These are phyloP conservation scores for Nesidiocoris tenuis DNA, from an alignment of 2,888 invertebrate species.

Conservation along the genomic window DNA sequence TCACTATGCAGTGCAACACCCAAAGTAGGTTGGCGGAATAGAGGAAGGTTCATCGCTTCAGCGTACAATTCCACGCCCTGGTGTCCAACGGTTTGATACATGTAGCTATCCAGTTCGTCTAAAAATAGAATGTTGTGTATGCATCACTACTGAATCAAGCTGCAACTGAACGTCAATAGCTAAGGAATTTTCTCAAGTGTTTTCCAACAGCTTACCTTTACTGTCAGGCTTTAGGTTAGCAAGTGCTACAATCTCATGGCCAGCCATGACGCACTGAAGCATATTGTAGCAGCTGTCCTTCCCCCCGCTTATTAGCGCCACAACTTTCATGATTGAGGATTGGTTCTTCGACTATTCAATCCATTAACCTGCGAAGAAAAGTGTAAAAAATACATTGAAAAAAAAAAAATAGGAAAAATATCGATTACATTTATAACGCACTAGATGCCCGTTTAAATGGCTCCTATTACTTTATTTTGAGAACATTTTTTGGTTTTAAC, in stretches of 20 bases:
- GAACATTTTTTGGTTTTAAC: too few species aligned
- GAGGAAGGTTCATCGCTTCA: constrained; percentile 88
- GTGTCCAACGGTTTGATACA: constrained; percentile 99
- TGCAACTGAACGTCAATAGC: too few species aligned
- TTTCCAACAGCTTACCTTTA: constrained; percentile 73
- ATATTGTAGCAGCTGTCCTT: constrained; percentile 99
- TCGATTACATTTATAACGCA: too few species aligned
- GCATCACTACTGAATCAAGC: too few species aligned
- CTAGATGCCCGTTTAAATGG: too few species aligned
- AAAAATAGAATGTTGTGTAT: constrained; percentile 53
- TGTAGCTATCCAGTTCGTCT: constrained; percentile 94
- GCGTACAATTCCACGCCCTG: constrained; percentile 90
- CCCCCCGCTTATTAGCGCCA: constrained; percentile 92
- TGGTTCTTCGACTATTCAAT: too few species aligned
- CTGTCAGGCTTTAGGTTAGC: constrained; percentile 89
- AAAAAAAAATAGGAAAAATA: neutral
- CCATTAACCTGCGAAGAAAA: too few species aligned
- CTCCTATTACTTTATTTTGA: too few species aligned
- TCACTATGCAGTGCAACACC: constrained; percentile 80
- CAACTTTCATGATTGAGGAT: constrained; percentile 72
- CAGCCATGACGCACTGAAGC: constrained; percentile 95
- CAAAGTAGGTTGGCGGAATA: constrained; percentile 80
- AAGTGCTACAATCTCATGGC: constrained; percentile 91
- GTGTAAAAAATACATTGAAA: neutral
- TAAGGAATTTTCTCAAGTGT: too few species aligned